These are phyloP conservation scores for Palythoa grandiflora DNA, from an alignment of 92 coral and sea anemone genomes.

Conservation along the genomic window DNA sequence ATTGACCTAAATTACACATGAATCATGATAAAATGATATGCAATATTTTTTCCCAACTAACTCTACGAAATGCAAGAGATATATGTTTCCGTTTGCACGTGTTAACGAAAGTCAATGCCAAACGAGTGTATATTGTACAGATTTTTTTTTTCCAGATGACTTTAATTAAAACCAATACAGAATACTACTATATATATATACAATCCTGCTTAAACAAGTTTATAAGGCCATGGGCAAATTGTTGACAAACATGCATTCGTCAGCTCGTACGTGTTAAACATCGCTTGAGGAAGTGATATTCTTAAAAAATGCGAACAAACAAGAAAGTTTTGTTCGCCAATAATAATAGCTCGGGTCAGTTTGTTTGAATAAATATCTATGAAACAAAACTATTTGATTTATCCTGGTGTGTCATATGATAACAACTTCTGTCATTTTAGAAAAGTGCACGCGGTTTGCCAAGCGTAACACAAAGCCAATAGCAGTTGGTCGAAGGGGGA, in stretches of 20 bases:
- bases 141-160: slow-evolving; percentile 13
- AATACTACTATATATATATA: neutral
- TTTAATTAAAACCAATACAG: neutral
- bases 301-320: neutral
- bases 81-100: neutral
- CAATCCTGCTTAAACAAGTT: slow-evolving; percentile 3
- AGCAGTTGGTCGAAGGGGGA: neutral
- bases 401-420: neutral
- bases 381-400: slow-evolving; percentile 11
- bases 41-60: neutral
- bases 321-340: neutral
- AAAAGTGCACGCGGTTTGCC: neutral
- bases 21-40: neutral
- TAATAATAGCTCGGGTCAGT: neutral
- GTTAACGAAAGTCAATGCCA: neutral
- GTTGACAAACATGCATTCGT: slow-evolving; percentile 27
- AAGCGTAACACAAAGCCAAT: neutral
- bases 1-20: neutral
- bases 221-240: neutral
- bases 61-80: neutral
- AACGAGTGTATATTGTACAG: slow-evolving; percentile 1
- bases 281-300: slow-evolving; percentile 17
- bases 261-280: neutral
- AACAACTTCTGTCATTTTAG: neutral
- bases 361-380: slow-evolving; percentile 31